phyloP scores from a whole-genome alignment of 2,113 vertebrate genomes.

The Melierax canorus region DNA sequence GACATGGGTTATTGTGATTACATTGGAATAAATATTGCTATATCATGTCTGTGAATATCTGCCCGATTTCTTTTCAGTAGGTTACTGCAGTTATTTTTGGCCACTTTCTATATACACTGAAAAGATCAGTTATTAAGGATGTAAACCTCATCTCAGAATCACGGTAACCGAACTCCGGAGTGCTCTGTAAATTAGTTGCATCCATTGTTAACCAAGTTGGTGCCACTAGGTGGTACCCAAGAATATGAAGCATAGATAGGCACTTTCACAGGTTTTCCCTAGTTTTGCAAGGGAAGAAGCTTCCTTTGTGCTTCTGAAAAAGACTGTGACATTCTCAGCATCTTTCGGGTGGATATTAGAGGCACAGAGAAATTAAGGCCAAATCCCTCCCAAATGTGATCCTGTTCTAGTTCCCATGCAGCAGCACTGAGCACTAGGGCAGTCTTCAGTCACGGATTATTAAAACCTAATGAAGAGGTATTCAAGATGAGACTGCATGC shows the following conservation, averaged over 20 bases:
- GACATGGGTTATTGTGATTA: background rate
- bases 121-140: background rate
- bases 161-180: background rate
- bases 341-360: background rate
- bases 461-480: background rate
- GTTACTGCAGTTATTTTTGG: background rate
- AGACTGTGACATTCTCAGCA: background rate
- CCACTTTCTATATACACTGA: background rate
- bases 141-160: background rate
- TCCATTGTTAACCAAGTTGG: background rate
- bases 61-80: background rate
- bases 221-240: slow-evolving; percentile 63
- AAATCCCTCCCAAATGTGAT: background rate
- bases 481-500: background rate
- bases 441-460: background rate
- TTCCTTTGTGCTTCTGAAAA: background rate
- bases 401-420: background rate
- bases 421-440: background rate
- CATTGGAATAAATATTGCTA: background rate
- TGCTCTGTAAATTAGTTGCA: background rate
- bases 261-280: background rate
- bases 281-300: background rate
- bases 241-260: slow-evolving; percentile 4
- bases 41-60: background rate
- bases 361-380: background rate